Evolutionary conservation across 1,140 invertebrate species (phyloP), one percentile per base, ranked within the genome.

Genomic region (Saxidomus purpurata): DNA sequence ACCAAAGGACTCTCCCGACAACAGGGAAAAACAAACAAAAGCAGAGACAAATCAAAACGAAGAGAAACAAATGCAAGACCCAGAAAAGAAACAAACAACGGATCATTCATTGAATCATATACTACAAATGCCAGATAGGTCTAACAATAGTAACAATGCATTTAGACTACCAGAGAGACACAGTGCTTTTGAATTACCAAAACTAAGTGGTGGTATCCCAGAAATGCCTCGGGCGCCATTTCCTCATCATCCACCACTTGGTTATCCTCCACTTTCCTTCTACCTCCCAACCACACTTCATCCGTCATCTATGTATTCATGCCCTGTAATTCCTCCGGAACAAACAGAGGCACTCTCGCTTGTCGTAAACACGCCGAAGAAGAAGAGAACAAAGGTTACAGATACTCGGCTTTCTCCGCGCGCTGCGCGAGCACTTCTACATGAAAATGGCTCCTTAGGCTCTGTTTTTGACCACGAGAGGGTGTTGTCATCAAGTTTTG

Each of bases 321-420:
- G 92, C 90, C 90, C 94, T 83, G 97, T 94, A 89, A 96, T 97
- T 28, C 95, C 96, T 77, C 97, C 97, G 2, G 98, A 99, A 95
- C 98, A 99, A 95, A 99, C 98, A 94, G 98, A 99, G 95, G 95
- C 98, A 0, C 97, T 99, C 17, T 98, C 98, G 93, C 97, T 99
- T 90, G 98, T 99, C 36, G 98, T 99, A 89, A 95, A 93, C 87
- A 98, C 98, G 0, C 99, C 99, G 96, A 95, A 95, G 91, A 99
- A 99, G 96, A 99, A 99, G 96, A 97, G 98, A 28, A 98, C 99
- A 95, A 99, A 99, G 97, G 96, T 99, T 84, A 99, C 98, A 22
- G 98, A 99, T 95, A 99, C 98, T 59, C 97, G 99, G 89, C 98
- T 99, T 85, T 99, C 98, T 15, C 98, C 98, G 6, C 92, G 95